Percentiles rank a stretch among this genome's conserved stretches.
Conservation (phyloP, 2,888 invertebrate genomes). For the Tachina fera region DNA sequence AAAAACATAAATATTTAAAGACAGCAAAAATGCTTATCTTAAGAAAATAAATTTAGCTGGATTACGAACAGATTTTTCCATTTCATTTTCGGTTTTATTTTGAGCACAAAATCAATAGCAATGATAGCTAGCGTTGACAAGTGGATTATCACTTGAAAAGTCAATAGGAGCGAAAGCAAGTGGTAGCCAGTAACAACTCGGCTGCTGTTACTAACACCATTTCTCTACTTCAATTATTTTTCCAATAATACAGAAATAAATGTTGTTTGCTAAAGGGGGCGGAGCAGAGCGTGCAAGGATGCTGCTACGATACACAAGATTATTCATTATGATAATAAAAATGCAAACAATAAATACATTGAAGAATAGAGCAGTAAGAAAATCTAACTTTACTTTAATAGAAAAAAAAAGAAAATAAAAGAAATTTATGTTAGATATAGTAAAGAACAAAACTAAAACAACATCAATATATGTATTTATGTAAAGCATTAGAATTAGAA, state of each 20-base stretch:
- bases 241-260: conserved; percentile 15
- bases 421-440: conserved; percentile 46
- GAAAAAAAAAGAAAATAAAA: not conserved
- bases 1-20: not conserved
- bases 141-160: conserved; percentile 71
- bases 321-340: conserved; percentile 66
- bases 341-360: conserved; percentile 46
- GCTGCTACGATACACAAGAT: conserved; percentile 24
- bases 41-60: conserved; percentile 51
- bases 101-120: conserved; percentile 53
- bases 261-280: not conserved
- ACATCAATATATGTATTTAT: conserved; percentile 4
- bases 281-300: not conserved
- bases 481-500: conserved; percentile 6
- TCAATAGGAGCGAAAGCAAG: conserved; percentile 49
- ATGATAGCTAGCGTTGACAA: conserved; percentile 66
- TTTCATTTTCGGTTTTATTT: conserved; percentile 21
- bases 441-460: conserved; percentile 1
- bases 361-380: conserved; percentile 10
- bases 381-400: not conserved
- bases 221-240: conserved; percentile 40
- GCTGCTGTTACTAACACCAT: conserved; percentile 36
- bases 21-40: conserved; percentile 48
- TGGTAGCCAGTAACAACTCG: conserved; percentile 35
- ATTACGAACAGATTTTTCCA: conserved; percentile 55